Evolutionary conservation across 2,797 vertebrate species (phyloP).

Genomic region (Syngnathus acus): DNA sequence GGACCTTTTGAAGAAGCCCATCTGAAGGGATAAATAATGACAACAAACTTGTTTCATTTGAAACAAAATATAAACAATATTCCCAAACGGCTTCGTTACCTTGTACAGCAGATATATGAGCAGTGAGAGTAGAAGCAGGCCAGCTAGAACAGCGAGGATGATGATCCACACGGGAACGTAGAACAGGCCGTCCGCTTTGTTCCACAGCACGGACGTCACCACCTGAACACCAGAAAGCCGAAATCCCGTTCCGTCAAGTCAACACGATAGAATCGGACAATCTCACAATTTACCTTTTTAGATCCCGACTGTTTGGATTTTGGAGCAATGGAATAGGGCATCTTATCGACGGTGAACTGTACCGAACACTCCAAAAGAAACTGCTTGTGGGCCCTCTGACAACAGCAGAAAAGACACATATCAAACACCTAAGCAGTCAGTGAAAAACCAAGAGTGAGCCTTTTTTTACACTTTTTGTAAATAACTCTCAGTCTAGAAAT

Average conservation of each 20-base stretch:
- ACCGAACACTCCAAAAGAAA: constrained; percentile 76
- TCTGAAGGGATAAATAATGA: constrained; percentile 54
- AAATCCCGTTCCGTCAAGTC: not conserved
- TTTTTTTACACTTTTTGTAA: not conserved
- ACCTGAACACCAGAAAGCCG: constrained; percentile 54
- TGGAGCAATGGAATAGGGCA: constrained; percentile 80
- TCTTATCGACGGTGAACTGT: constrained; percentile 72
- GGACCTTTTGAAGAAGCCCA: constrained; percentile 87
- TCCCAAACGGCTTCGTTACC: constrained; percentile 47
- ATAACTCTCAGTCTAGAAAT: not conserved
- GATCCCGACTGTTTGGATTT: constrained; percentile 62
- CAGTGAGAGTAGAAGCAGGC: constrained; percentile 79
- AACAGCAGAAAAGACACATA: not conserved
- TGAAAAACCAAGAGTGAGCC: not conserved
- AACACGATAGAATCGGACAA: constrained; percentile 1
- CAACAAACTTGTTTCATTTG: not conserved
- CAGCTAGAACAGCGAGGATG: constrained; percentile 79
- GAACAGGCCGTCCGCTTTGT: constrained; percentile 72
- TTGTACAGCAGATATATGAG: constrained; percentile 90
- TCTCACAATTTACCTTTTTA: constrained; percentile 65
- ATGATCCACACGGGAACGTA: constrained; percentile 86
- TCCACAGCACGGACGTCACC: constrained; percentile 75
- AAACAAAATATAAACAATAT: not conserved
- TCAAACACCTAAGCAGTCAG: constrained; percentile 4
- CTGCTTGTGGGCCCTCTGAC: constrained; percentile 69